Base-by-base conservation (phyloP, 2,113 vertebrate species). In the Seriola dumerili region DNA sequence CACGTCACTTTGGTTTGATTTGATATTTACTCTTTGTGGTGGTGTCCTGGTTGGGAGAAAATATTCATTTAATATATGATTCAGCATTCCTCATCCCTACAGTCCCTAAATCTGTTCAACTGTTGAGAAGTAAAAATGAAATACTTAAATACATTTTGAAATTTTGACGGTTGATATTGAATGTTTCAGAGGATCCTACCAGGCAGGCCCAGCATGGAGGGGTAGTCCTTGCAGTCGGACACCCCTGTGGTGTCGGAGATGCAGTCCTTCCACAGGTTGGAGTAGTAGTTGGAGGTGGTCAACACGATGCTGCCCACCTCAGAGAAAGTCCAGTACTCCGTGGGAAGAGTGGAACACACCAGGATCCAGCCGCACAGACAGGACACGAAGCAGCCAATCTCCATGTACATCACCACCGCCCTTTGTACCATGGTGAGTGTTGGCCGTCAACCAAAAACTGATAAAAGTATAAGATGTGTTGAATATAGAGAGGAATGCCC, bases 181-280 rank as follows among this genome's bases (percentile, higher is more conserved):
- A 32, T 0, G 9, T 46, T 32, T 74, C 8, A 32, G 2, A 21
- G 0, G 21, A 1, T 91, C 96, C 90, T 95, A 98, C 98, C 95
- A 84, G 97, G 96, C 89, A 99, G 91, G 10, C 93, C 97, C 94
- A 99, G 93, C 96, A 99, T 94, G 79, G 97, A 97, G 4, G 97
- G 97, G 88, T 97, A 98, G 36, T 96, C 96, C 92, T 98, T 98
- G 95, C 98, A 99, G 96, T 97, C 97, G 48, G 96, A 96, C 69
- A 98, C 96, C 13, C 97, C 97, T 0, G 98, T 99, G 75, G 96
- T 97, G 91, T 98, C 97, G 2, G 97, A 96, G 44, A 97, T 93
- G 89, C 97, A 99, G 57, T 96, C 96, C 93, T 95, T 98, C 98
- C 98, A 99, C 72, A 98, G 95, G 93, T 98, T 99, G 88, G 96